phyloP scores from a whole-genome alignment of 2,888 invertebrate genomes.

The Argyresthia goedartella region DNA sequence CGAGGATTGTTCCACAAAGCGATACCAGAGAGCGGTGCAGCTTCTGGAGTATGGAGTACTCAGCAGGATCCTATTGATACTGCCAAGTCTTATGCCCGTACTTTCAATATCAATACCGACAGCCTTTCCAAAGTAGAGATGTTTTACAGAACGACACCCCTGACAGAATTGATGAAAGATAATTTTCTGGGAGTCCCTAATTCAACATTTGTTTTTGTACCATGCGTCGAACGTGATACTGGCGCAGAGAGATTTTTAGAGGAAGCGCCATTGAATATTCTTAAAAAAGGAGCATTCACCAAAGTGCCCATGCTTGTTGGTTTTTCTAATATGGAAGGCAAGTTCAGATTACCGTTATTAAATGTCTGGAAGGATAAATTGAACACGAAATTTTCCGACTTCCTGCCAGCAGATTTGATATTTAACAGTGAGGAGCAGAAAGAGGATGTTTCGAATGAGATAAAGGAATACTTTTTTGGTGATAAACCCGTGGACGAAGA shows the following conservation, averaged over 20 bases:
- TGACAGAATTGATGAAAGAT: slow-evolving; percentile 18
- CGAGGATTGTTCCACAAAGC: slow-evolving; percentile 35
- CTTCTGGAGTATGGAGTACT: slow-evolving; percentile 20
- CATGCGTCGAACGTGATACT: slow-evolving; percentile 5
- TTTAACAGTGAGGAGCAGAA: slow-evolving; percentile 5
- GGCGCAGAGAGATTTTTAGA: background rate
- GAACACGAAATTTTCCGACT: slow-evolving; percentile 10
- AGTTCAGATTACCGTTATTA: slow-evolving; percentile 2
- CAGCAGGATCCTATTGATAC: slow-evolving; percentile 32
- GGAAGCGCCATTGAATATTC: slow-evolving; percentile 6
- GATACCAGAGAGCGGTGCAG: slow-evolving; percentile 34
- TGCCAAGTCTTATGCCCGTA: slow-evolving; percentile 29
- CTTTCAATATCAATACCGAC: slow-evolving; percentile 21
- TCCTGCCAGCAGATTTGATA: slow-evolving; percentile 9
- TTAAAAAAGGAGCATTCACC: slow-evolving; percentile 5
- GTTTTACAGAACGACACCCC: slow-evolving; percentile 26
- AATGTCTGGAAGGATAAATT: slow-evolving; percentile 8
- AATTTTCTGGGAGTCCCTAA: slow-evolving; percentile 5
- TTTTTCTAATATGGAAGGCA: slow-evolving; percentile 9
- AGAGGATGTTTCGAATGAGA: background rate
- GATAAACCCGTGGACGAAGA: background rate
- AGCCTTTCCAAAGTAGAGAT: slow-evolving; percentile 27
- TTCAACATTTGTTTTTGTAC: slow-evolving; percentile 7
- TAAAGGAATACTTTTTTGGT: slow-evolving; percentile 4
- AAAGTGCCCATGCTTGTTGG: slow-evolving; percentile 10